Conservation (phyloP, 2,888 invertebrate species). For the Agrotis clavis region DNA sequence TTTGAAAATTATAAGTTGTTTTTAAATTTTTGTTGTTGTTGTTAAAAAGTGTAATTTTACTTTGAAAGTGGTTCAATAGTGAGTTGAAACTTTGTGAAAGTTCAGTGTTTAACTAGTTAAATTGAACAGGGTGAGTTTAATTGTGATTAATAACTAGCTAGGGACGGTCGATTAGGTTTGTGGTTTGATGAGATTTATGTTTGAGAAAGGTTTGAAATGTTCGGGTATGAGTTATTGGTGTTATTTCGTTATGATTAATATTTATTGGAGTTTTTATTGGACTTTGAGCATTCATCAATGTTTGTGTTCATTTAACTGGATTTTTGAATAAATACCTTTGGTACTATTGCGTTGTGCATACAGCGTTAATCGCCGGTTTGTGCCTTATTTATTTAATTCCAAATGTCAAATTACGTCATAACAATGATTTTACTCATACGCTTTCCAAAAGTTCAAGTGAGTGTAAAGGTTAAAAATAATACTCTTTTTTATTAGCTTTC, state of each 20-base stretch:
- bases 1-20: not conserved
- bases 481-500: too few species aligned
- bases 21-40: not conserved
- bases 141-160: conserved; percentile 55
- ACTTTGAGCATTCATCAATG: not conserved
- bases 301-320: not conserved
- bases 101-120: conserved; percentile 45
- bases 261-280: not conserved
- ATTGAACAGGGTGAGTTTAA: conserved; percentile 55
- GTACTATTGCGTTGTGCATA: too few species aligned
- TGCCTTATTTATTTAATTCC: too few species aligned
- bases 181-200: conserved; percentile 47
- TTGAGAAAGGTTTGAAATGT: conserved; percentile 28
- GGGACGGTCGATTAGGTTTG: conserved; percentile 33
- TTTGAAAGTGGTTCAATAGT: conserved; percentile 35
- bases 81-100: conserved; percentile 58
- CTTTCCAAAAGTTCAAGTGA: too few species aligned
- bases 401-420: too few species aligned
- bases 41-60: conserved; percentile 7
- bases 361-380: too few species aligned
- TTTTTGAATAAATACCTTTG: not conserved
- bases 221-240: conserved; percentile 8
- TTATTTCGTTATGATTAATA: not conserved
- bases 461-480: too few species aligned
- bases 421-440: too few species aligned